Evolutionary conservation across 2,888 invertebrate species (phyloP), one percentile per base, ranked within the genome.

Genomic region (Candidula unifasciata): DNA sequence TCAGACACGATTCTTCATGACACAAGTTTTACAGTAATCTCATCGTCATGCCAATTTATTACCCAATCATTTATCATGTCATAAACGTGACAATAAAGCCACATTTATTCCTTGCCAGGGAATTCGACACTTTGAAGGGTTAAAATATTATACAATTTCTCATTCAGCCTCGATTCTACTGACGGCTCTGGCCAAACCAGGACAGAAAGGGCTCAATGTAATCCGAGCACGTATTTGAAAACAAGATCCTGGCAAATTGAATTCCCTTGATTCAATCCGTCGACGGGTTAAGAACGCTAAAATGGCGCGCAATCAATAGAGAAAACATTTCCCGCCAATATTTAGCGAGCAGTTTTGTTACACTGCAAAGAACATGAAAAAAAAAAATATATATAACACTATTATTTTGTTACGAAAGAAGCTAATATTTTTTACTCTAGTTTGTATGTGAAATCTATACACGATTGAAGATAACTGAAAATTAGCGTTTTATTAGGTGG

Each of bases 1-100:
- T 3, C 44, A 44, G 8, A 44, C 6, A 44, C 44, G 44, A 44
- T 44, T 44, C 44, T 10, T 13, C 44, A 6, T 44, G 44, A 44
- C 6, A 44, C 44, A 44, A 44, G 44, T 10, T 44, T 44, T 44
- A 6, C 44, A 44, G 44, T 44, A 44, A 44, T 44, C 44, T 44
- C 44, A 44, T 44, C 44, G 6, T 44, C 13, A 44, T 44, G 13
- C 60, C n/a, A 60, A 60, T 66, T 66, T 66, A 66, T 66, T 13
- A n/a, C 1, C 8, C 27, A 13, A 27, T 13, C 24, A 66, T 27
- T 27, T 66, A 66, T 66, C 27, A n/a, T 27, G 27, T 13, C 13
- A 66, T 66, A n/a, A 66, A 66, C 66, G 30, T 27, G 66, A 66
- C 66, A 66, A 66, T 66, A 66, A 66, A 66, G 66, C 13, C 24